These are phyloP conservation scores for Saccostrea echinata DNA, from an alignment of 1,140 invertebrate species.

Conservation along the genomic window DNA sequence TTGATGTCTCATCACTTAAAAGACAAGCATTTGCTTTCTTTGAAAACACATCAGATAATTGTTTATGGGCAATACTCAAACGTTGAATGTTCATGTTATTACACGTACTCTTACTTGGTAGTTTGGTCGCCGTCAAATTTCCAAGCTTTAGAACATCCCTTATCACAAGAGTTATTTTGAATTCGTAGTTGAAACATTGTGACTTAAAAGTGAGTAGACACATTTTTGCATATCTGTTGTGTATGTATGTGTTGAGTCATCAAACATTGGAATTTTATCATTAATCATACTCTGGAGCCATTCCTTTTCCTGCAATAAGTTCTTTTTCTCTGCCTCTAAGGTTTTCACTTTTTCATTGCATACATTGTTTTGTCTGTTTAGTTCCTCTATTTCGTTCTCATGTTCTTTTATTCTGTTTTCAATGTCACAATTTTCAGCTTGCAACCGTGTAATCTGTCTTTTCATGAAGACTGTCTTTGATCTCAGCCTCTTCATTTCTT, in stretches of 20 bases:
- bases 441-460: no score
- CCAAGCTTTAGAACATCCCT: constrained; percentile 45
- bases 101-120: constrained; percentile 26
- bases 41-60: constrained; percentile 45
- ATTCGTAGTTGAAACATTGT: constrained; percentile 48
- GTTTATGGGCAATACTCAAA: constrained; percentile 33
- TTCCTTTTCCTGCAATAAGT: constrained; percentile 44
- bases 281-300: constrained; percentile 41
- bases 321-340: background rate
- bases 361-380: no score
- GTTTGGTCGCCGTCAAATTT: constrained; percentile 34
- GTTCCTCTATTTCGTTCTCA: no score
- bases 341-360: background rate
- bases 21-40: constrained; percentile 46
- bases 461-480: no score
- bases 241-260: constrained; percentile 42
- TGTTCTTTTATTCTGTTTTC: no score
- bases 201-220: constrained; percentile 42
- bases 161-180: constrained; percentile 44
- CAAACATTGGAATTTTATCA: constrained; percentile 45
- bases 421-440: no score
- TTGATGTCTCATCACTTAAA: constrained; percentile 49
- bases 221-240: constrained; percentile 43
- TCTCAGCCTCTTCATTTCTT: no score
- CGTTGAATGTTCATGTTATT: constrained; percentile 14